Base-by-base conservation (phyloP, 2,113 vertebrate species). In the Calidris pugnax region DNA sequence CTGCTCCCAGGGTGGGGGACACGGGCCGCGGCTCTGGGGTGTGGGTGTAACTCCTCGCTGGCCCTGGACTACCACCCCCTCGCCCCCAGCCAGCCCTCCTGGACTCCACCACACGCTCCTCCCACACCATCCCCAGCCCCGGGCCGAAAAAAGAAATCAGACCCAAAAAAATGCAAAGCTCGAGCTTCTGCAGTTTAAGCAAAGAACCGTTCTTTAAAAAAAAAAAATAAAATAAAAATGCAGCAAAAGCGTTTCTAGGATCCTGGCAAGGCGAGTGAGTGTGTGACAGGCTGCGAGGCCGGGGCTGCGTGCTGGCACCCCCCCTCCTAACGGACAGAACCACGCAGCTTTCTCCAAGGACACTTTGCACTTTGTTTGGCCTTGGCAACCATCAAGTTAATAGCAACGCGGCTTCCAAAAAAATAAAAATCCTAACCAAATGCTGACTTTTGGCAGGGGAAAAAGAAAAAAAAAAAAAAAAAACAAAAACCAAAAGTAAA, bases 321-420 rank as follows among this genome's bases (percentile, higher is more conserved):
- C 43, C 57, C 30, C 10, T 82, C 68, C 57, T 47, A 89, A 91
- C 8, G 87, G 24, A 92, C 71, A 91, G 77, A 72, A 89, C 87
- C 90, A 81, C 9, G 8, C 66, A 94, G 81, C 77, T 85, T 62
- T 89, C 94, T 95, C 91, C 92, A 91, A 92, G 97, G 95, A 97
- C 91, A 51, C 71, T 79, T 85, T 55, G 69, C 95, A 96, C 97
- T 95, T 67, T 91, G 43, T 77, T 85, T 95, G 84, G 92, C 96
- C 95, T 96, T 95, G 77, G 92, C 93, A 95, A 26, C 77, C 86
- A 39, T 55, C 86, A 87, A 91, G 48, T 75, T 94, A 95, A 97
- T 32, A 93, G 86, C 90, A 91, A 69, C 4, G 1, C 23, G 12
- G n/a, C 74, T 92, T 94, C 84, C 89, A 95, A 85, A 97, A 96